phyloP scores from a whole-genome alignment of 2,113 vertebrate species.

The Andinoacara biseriatus region DNA sequence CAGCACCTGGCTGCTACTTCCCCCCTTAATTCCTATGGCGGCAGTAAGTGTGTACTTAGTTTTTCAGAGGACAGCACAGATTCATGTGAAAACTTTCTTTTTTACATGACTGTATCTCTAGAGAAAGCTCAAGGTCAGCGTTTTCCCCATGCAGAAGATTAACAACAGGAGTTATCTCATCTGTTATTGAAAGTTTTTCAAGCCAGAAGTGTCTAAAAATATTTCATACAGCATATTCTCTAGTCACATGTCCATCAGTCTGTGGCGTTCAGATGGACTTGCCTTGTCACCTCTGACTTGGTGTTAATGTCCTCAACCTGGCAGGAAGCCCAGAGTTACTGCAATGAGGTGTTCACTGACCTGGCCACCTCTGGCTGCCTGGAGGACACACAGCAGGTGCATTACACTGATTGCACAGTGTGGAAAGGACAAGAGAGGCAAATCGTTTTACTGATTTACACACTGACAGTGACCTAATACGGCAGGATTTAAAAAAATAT shows the following conservation, averaged over 20 bases:
- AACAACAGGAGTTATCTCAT: not conserved
- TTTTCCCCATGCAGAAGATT: not conserved
- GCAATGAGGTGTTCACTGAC: slow-evolving; percentile 32
- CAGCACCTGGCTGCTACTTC: too few relatives aligned
- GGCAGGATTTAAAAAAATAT: not conserved
- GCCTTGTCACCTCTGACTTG: not conserved
- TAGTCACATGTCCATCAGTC: not conserved
- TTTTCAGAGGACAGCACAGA: too few relatives aligned
- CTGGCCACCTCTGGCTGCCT: slow-evolving; percentile 19
- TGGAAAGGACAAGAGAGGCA: slow-evolving; percentile 3
- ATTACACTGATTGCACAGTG: slow-evolving; percentile 1
- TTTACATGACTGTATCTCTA: too few relatives aligned
- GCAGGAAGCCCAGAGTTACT: slow-evolving; percentile 15
- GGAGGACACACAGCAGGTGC: slow-evolving; percentile 7
- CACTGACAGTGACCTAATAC: not conserved
- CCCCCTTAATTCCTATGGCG: too few relatives aligned
- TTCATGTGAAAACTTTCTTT: too few relatives aligned
- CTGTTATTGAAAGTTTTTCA: not conserved
- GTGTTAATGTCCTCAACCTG: slow-evolving; percentile 28
- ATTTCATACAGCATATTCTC: not conserved
- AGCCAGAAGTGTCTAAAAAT: not conserved
- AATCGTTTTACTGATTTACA: slow-evolving; percentile 1
- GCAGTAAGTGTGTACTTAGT: too few relatives aligned
- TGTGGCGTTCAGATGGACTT: not conserved
- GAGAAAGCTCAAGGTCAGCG: not conserved